Evolutionary conservation across 2,113 vertebrate species (phyloP), one percentile per base, ranked within the genome.

Genomic region (Cercocebus atys): DNA sequence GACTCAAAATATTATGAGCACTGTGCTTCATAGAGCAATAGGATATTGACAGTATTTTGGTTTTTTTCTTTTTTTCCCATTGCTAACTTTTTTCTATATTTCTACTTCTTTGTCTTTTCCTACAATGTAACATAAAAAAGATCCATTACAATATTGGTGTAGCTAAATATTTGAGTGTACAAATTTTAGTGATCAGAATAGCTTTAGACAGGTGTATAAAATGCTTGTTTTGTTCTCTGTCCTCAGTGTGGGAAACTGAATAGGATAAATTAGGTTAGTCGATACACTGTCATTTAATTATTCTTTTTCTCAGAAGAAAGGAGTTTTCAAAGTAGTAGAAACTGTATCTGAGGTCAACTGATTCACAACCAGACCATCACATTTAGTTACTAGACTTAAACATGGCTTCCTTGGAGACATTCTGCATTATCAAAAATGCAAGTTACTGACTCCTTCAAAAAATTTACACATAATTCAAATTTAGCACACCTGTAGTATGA

Each of bases 371-470:
- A 23, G 13, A 64, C 32, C 9, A 3, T 43, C 45, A 64, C 61
- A 35, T 52, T 23, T 30, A 30, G 43, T 52, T 79, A 72, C 22
- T n/a, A 70, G 52, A 83, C 50, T 73, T 84, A 35, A 61, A 30
- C 8, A 8, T 81, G 20, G 18, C 66, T 92, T 83, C 27, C 20
- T 13, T 76, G 32, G 73, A 70, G 93, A 57, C 50, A 94, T 81
- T 94, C 45, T 95, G 45, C 2, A 25, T 35, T 64, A 14, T 6
- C 1, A 30, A 50, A 89, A 82, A 78, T 90, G 84, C 57, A 80
- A 40, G 95, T 86, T 93, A 73, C n/a, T 96, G n/a, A 81, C 50
- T 92, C 27, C 52, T 95, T 72, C 57, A 78, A 50, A 70, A 95
- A 93, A 59, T 82, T 30, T 64, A 64, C 27, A 64, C 61, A 32